Conservation (phyloP, 1,140 invertebrate species). For the Heliconius melpomene region DNA sequence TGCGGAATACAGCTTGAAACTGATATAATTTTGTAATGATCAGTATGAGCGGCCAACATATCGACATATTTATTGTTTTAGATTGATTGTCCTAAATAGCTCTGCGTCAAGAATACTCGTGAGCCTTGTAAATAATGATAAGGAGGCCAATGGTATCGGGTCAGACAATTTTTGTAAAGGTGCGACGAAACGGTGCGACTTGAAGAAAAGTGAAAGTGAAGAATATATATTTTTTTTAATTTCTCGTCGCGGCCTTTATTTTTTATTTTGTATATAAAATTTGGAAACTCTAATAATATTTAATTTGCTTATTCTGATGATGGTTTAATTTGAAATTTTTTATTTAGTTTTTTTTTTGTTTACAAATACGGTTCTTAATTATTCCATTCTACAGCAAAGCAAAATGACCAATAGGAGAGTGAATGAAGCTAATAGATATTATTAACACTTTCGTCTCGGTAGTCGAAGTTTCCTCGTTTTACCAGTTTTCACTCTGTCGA, state of each 20-base stretch:
- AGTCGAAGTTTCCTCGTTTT: constrained; percentile 8
- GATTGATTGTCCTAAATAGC: constrained; percentile 21
- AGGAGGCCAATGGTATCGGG: constrained; percentile 34
- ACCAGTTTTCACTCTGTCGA: constrained; percentile 14
- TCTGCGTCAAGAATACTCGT: constrained; percentile 4
- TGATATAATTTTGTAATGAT: not conserved
- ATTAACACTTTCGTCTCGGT: constrained; percentile 10
- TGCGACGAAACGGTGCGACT: constrained; percentile 19
- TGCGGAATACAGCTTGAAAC: no score
- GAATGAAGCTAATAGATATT: constrained; percentile 14
- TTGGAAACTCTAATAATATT: not conserved
- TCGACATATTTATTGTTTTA: constrained; percentile 6
- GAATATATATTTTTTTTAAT: constrained; percentile 53
- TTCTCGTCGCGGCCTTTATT: constrained; percentile 27
- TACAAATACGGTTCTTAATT: not conserved
- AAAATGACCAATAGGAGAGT: not conserved
- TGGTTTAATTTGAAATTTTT: not conserved
- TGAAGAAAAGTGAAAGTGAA: constrained; percentile 65
- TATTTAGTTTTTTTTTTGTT: not conserved
- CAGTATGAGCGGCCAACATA: not conserved
- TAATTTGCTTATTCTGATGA: not conserved
- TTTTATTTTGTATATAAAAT: not conserved
- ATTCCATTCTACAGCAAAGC: not conserved
- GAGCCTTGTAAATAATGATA: constrained; percentile 20
- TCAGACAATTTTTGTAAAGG: constrained; percentile 36